Conservation (phyloP, 2,888 invertebrate genomes). For the Cephus runcator region DNA sequence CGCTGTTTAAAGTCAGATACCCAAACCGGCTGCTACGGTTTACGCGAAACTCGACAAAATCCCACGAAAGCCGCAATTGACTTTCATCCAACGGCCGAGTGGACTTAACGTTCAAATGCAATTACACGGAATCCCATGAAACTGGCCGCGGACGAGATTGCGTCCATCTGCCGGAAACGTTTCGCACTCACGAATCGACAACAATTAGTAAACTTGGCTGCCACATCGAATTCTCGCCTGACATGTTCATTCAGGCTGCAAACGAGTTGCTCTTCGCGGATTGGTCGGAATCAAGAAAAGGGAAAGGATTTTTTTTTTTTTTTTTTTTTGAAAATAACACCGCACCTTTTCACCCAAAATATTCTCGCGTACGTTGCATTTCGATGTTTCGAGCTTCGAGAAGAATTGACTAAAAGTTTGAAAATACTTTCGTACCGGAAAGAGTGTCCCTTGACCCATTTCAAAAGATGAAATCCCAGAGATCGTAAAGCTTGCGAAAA, state of each 20-base stretch:
- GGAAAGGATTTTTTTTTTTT: too few relatives aligned
- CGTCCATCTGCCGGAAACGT: neutral
- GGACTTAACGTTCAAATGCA: neutral
- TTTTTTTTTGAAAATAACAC: too few relatives aligned
- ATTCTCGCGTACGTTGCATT: too few relatives aligned
- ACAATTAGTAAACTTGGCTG: neutral
- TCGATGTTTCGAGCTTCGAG: too few relatives aligned
- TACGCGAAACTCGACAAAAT: neutral
- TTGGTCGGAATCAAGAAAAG: neutral
- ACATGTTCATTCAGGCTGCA: neutral
- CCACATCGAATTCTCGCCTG: too few relatives aligned
- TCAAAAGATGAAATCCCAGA: neutral
- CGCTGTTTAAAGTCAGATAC: neutral
- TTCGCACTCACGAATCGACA: neutral
- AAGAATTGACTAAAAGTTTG: neutral
- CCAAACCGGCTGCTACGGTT: neutral
- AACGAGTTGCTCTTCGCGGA: neutral
- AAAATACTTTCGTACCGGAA: neutral
- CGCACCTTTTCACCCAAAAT: too few relatives aligned
- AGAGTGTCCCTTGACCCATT: neutral
- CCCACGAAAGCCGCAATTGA: neutral
- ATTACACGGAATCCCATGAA: neutral
- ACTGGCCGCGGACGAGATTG: neutral
- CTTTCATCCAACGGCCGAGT: neutral
- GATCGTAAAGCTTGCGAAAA: neutral